Percentiles rank a stretch among this genome's conserved stretches.
Evolutionary conservation across 2,888 invertebrate species (phyloP).

Genomic region (Melieria omissa): DNA sequence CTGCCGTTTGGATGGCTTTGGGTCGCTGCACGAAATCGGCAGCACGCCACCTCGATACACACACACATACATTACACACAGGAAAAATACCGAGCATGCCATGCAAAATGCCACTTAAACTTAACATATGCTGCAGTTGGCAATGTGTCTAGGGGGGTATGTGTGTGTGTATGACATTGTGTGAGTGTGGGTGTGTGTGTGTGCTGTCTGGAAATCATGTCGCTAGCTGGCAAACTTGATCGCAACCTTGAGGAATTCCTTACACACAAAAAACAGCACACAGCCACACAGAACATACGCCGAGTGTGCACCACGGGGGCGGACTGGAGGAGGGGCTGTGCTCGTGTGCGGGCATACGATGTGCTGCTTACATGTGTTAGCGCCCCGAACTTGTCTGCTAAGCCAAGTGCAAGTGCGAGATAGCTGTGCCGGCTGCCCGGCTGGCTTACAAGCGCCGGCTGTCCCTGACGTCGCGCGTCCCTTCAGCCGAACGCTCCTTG

Average conservation of each 20-base stretch:
- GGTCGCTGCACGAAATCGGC: not conserved
- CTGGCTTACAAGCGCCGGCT: too few relatives aligned
- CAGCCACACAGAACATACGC: not conserved
- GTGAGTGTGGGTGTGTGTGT: conserved; percentile 1
- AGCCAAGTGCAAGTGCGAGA: not conserved
- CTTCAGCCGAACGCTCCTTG: not conserved
- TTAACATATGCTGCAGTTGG: not conserved
- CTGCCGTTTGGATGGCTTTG: too few relatives aligned
- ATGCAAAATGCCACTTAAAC: not conserved
- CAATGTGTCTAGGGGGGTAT: not conserved
- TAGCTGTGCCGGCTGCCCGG: conserved; percentile 10
- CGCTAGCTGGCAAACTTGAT: conserved; percentile 44
- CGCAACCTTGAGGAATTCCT: conserved; percentile 64
- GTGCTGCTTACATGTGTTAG: too few relatives aligned
- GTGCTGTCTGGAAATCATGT: conserved; percentile 41
- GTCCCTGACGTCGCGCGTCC: too few relatives aligned
- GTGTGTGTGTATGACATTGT: conserved; percentile 12
- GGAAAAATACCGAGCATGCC: not conserved
- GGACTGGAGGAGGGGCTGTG: not conserved
- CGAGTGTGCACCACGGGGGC: conserved; percentile 1
- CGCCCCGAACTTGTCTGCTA: not conserved
- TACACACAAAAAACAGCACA: conserved; percentile 1
- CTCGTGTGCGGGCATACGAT: too few relatives aligned
- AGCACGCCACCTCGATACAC: not conserved
- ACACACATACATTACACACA: not conserved